Base-by-base conservation (phyloP, 2,113 vertebrate genomes). In the Choloepus hoffmanni region DNA sequence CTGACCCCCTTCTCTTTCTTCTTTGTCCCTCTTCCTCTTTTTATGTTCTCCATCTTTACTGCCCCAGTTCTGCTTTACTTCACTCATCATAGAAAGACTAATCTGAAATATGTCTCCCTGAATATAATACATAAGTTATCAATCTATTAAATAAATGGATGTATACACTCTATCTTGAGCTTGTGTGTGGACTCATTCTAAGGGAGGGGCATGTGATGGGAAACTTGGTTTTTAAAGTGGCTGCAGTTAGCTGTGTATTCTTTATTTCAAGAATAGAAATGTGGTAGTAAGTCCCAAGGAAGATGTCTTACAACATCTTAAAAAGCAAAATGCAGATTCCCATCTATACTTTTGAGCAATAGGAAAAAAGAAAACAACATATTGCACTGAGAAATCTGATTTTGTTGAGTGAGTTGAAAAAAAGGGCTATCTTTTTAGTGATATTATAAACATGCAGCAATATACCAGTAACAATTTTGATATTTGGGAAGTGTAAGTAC, bases 291-390 rank as follows among this genome's bases (percentile, higher is more conserved):
- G 45, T 79, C 73, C 19, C 30, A 68, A 89, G 28, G 48, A 94
- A 58, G 48, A 74, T 16, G 6, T 73, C 28, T 84, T 77, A 87
- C 12, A 33, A 40, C 18, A 82, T 68, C 45, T 50, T 89, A 45
- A 68, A 89, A 74, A 83, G 40, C 67, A 94, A 90, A 96, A 92
- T 55, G 11, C 72, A 91, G 48, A 74, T 72, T 84, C 40, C n/a
- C 11, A 55, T 55, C 23, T 85, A 72, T 24, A 33, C 9, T 8
- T 62, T 30, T 73, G 55, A 94, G 73, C 50, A 94, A 21, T 7
- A 81, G 21, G 53, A 90, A 73, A 85, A 0, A 92, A n/a, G n/a
- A 83, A 92, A 95, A 74, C 14, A 79, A 36, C 30, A 30, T 65
- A 84, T 72, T 86, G 24, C 55, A 48, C 58, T 92, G 62, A 74